Base-by-base conservation (phyloP, 2,888 invertebrate genomes). In the Acheta domesticus region DNA sequence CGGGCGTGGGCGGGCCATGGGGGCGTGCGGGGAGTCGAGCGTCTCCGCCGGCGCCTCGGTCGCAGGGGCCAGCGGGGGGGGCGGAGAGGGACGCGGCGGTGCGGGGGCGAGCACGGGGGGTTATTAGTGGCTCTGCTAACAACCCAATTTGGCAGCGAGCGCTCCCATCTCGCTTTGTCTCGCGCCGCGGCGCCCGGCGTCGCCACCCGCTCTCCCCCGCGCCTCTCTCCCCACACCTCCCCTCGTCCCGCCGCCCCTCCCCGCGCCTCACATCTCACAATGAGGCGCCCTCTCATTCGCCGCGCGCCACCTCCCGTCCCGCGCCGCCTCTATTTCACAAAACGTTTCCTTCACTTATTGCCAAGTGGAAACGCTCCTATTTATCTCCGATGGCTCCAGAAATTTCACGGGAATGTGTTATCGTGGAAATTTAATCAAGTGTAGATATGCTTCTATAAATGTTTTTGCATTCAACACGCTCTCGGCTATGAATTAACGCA, bases 41-140 rank as follows among this genome's bases (percentile, higher is more conserved):
- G n/a, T n/a, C n/a, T n/a, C n/a, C n/a, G n/a, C n/a, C n/a, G n/a
- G n/a, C n/a, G n/a, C n/a, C n/a, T n/a, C n/a, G n/a, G n/a, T n/a
- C n/a, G n/a, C n/a, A n/a, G 62, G 62, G 62, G 62, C 23, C 2
- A 3, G 23, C 23, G 23, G 2, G 23, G 2, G 23, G 23, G 23
- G 23, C 1, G 23, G 23, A 2, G 23, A 2, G 23, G 23, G 2
- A 3, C 23, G 23, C 23, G 3, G 23, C 2, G 62, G n/a, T n/a
- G 50, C 12, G 62, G n/a, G 62, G 62, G 62, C 14, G 14, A 62
- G 14, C 62, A n/a, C 62, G 62, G 62, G 62, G 36, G n/a, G 62
- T 62, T 62, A 62, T 62, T 62, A 62, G 62, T 62, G 62, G 62
- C 62, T 62, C 62, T 62, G 62, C 62, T 62, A 62, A 62, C 62